Evolutionary conservation across 2,888 invertebrate species (phyloP).

Genomic region (Sycophila texana): DNA sequence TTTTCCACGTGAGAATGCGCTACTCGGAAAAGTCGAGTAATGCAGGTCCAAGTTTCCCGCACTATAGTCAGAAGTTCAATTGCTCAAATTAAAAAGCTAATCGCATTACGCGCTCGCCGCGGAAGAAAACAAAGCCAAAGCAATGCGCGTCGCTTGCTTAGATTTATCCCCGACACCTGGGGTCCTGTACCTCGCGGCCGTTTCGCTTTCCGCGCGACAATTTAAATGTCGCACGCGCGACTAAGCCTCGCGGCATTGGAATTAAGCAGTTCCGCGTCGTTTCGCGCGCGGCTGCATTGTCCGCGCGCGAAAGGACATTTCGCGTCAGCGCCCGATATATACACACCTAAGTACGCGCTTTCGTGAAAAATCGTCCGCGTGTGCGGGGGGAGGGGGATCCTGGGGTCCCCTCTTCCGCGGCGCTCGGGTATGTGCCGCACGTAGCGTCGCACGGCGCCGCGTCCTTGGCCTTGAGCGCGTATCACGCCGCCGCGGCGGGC

Average conservation of each 20-base stretch:
- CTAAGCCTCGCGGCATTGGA: constrained; percentile 44
- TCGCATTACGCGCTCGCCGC: too few species aligned
- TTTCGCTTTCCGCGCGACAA: constrained; percentile 28
- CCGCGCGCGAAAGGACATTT: constrained; percentile 53
- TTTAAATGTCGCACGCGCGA: constrained; percentile 26
- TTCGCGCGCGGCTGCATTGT: constrained; percentile 44
- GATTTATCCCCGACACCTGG: constrained; percentile 13
- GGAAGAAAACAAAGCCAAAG: too few species aligned
- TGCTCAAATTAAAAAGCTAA: too few species aligned
- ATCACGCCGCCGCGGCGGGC: constrained; percentile 53
- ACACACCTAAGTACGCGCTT: neutral
- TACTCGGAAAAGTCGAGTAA: too few species aligned
- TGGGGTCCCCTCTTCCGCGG: constrained; percentile 39
- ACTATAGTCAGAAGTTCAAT: too few species aligned
- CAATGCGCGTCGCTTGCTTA: too few species aligned
- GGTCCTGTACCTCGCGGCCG: constrained; percentile 15
- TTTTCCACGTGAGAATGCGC: neutral
- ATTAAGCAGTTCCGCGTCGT: constrained; percentile 54
- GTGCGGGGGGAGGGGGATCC: neutral
- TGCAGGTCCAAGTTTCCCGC: too few species aligned
- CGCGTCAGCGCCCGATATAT: constrained; percentile 1
- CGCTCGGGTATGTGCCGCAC: constrained; percentile 63
- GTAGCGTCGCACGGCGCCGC: constrained; percentile 57
- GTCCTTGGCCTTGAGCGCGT: constrained; percentile 70
- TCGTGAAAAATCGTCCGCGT: constrained; percentile 38